A percentile compares a stretch with the other conserved stretches of the same genome.
phyloP scores from a whole-genome alignment of 2,888 invertebrate species.

The Cecidostiba fungosa region DNA sequence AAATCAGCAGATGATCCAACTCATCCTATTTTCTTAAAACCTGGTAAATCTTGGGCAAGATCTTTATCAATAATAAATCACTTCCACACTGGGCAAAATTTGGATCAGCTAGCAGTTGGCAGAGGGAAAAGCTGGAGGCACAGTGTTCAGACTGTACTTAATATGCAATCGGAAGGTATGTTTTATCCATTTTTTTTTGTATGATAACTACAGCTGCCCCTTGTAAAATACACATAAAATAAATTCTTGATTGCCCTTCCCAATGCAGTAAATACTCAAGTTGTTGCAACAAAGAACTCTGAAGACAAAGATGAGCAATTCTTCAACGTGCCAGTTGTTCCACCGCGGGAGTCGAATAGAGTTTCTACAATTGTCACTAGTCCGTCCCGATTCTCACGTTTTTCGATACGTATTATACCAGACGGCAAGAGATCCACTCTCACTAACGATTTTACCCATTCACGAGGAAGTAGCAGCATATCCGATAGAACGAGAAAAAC shows the following conservation, averaged over 20 bases:
- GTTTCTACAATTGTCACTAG: conserved; percentile 22
- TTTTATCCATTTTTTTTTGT: background rate
- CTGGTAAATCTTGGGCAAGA: conserved; percentile 87
- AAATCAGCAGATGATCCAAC: conserved; percentile 44
- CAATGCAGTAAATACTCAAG: conserved; percentile 22
- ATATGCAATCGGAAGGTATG: conserved; percentile 82
- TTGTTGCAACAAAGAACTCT: background rate
- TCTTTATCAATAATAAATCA: conserved; percentile 84
- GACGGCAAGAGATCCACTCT: conserved; percentile 53
- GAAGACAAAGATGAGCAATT: conserved; percentile 24
- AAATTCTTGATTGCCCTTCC: background rate
- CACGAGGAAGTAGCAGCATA: conserved; percentile 30
- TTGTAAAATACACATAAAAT: background rate
- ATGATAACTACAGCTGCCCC: background rate
- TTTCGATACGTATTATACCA: conserved; percentile 60
- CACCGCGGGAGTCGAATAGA: conserved; percentile 34
- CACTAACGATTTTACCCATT: conserved; percentile 47
- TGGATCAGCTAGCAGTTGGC: conserved; percentile 79
- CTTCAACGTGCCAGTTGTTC: background rate
- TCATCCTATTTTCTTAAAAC: conserved; percentile 81
- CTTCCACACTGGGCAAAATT: conserved; percentile 79
- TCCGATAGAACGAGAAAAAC: conserved; percentile 41
- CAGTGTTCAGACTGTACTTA: conserved; percentile 82
- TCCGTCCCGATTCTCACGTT: conserved; percentile 50
- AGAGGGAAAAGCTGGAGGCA: conserved; percentile 83